Evolutionary conservation across 2,888 invertebrate genomes (phyloP), one percentile per base, ranked within the genome.

Genomic region (Timandra comae): DNA sequence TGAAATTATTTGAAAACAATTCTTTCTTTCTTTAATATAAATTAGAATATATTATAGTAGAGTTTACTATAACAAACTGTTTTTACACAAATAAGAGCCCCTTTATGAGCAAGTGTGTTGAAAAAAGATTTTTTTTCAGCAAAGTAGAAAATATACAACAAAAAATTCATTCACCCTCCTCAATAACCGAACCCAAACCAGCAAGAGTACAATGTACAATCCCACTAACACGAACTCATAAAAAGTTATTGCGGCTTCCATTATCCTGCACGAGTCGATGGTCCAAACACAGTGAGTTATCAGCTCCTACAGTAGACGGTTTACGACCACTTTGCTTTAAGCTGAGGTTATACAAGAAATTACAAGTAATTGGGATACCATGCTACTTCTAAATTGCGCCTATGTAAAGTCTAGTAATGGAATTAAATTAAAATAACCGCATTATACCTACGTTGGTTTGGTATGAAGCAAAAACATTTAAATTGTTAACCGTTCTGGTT

Each of bases 241-340:
- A 81, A 77, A 70, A 50, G 52, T 77, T 73, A 77, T 72, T 55
- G 63, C 57, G 40, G n/a, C n/a, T 65, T 63, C 71, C 76, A 79
- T 80, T 79, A 80, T 74, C 61, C 72, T 68, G 74, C 75, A 75
- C 72, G 68, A 72, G 68, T 56, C 52, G 52, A 51, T 57, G 51
- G 52, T 62, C 66, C 71, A 69, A 72, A 67, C 3, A 6, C 6
- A 16, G 1, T 6, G 67, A 72, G 65, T 63, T 69, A 64, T 62
- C 66, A 56, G 64, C 66, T 64, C 60, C 64, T 49, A 68, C 55
- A 53, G 55, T 52, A 48, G 43, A 60, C 68, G 58, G 46, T 75
- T 78, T 77, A 79, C 61, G 61, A 57, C 58, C 77, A 65, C 67
- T 76, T 75, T 68, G 54, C 46, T 60, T 26, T 51, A 54, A 54